These are phyloP conservation scores for Indri indri DNA, from an alignment of 2,113 vertebrate species.

Conservation along the genomic window DNA sequence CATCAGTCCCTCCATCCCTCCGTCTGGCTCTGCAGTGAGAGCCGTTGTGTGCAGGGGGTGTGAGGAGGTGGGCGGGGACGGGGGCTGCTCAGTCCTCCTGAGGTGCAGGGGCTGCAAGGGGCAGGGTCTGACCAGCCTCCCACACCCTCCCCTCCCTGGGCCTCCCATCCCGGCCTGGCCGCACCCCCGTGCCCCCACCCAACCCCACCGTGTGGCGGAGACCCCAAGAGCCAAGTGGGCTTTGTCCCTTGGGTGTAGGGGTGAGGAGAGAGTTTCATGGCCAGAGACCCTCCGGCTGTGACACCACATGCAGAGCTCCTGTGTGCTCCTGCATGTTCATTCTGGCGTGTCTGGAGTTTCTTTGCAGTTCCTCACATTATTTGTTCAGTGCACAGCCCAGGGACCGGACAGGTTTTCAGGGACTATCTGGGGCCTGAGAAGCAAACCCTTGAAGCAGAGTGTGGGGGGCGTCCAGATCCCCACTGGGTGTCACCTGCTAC, in stretches of 20 bases:
- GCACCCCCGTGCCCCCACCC: not conserved
- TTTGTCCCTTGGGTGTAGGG: not conserved
- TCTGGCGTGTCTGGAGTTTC: not conserved
- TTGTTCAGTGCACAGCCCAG: not conserved
- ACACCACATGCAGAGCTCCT: not conserved
- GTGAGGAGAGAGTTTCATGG: not conserved
- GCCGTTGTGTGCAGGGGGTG: not conserved
- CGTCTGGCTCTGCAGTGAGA: not conserved
- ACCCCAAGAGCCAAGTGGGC: not conserved
- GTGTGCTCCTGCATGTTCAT: accelerated
- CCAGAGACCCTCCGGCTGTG: accelerated
- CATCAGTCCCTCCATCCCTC: not conserved
- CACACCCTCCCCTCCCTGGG: not conserved
- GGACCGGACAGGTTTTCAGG: not conserved
- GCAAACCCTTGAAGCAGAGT: not conserved
- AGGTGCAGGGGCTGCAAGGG: not conserved
- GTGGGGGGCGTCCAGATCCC: not conserved
- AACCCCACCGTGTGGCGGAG: not conserved
- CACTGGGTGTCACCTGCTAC: not conserved
- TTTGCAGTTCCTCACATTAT: not conserved
- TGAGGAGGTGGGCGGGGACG: not conserved
- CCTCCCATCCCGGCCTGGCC: not conserved
- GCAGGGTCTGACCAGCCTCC: not conserved
- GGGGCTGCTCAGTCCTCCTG: not conserved
- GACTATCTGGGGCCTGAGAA: not conserved